Evolutionary conservation across 2,888 invertebrate species (phyloP), one percentile per base, ranked within the genome.

Genomic region (Diogma glabrata): DNA sequence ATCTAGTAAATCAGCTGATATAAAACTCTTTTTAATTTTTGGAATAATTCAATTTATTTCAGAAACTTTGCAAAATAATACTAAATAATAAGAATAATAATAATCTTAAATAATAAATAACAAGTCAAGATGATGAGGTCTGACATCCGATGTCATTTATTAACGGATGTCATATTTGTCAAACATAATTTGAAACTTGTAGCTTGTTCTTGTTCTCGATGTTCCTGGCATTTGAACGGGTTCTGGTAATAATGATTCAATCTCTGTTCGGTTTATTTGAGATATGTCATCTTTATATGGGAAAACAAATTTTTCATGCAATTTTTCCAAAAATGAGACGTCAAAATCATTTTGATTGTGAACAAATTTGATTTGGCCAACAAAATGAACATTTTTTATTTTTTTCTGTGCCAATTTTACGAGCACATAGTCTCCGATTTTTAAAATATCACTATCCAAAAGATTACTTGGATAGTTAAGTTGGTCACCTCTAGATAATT

Each of bases 101-200:
- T n/a, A n/a, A n/a, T n/a, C n/a, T n/a, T n/a, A n/a, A n/a, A n/a
- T n/a, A n/a, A n/a, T n/a, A n/a, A n/a, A n/a, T n/a, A n/a, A n/a
- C n/a, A n/a, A n/a, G n/a, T n/a, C n/a, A n/a, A n/a, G n/a, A n/a
- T n/a, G n/a, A n/a, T n/a, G n/a, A n/a, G n/a, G n/a, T n/a, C n/a
- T n/a, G n/a, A n/a, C n/a, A n/a, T n/a, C n/a, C n/a, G 33, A 33
- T 33, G 33, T 12, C 33, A 33, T 33, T 33, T 33, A 33, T 33
- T 33, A 33, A 33, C 6, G 33, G 33, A 33, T 33, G 33, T 4
- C 14, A 33, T 33, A 33, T 33, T 12, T 33, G 9, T 3, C 33
- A 33, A 33, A 12, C 33, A 33, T 33, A 33, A 10, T 33, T 33
- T 33, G n/a, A 33, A 33, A 33, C 33, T 33, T 33, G 33, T 7